Conservation (phyloP, 2,888 invertebrate species). For the Cylloceria caligata region DNA sequence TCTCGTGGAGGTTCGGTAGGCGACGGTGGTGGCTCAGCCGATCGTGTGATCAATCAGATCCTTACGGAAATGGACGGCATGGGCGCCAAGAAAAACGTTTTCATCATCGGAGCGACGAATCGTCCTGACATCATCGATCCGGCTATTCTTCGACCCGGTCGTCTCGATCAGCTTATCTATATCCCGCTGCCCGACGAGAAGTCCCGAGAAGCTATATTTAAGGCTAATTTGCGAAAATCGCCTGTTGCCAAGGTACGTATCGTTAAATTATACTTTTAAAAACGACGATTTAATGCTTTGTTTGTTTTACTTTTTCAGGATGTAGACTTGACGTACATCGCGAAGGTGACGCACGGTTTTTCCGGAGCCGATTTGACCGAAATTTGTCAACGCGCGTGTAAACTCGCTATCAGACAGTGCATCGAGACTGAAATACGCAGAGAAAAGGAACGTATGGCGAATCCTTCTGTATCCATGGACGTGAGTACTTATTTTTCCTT, state of each 20-base stretch:
- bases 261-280: conserved; percentile 30
- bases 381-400: conserved; percentile 99
- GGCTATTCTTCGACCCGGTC: conserved; percentile 98
- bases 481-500: conserved; percentile 87
- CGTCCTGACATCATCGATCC: conserved; percentile 99
- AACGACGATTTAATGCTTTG: too few relatives aligned
- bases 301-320: conserved; percentile 87
- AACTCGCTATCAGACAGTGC: conserved; percentile 98
- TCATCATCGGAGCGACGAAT: conserved; percentile 99
- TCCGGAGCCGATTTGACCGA: conserved; percentile 99
- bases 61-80: conserved; percentile 99
- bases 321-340: conserved; percentile 95
- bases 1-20: conserved; percentile 98
- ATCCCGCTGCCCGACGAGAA: conserved; percentile 99
- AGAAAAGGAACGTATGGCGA: conserved; percentile 93
- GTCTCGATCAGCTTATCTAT: conserved; percentile 99
- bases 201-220: conserved; percentile 98
- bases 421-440: conserved; percentile 98
- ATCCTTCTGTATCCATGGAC: conserved; percentile 93
- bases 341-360: conserved; percentile 97
- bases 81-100: conserved; percentile 99
- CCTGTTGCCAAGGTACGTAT: conserved; percentile 92
- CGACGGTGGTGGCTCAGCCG: conserved; percentile 99
- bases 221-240: conserved; percentile 97
- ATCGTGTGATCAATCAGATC: conserved; percentile 99